Evolutionary conservation across 2,888 invertebrate species (phyloP).

Genomic region (Bibio marci): DNA sequence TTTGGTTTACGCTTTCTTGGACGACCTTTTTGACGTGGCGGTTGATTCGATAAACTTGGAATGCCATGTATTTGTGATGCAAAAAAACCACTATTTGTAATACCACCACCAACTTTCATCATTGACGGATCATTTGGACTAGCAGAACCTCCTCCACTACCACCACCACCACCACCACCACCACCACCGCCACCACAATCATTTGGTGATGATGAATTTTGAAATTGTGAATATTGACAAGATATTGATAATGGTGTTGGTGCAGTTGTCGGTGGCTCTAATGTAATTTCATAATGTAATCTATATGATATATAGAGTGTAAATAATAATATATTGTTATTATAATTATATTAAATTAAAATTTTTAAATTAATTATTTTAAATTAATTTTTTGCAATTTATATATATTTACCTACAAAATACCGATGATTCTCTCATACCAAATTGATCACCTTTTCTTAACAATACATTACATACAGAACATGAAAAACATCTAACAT

Average conservation of each 20-base stretch:
- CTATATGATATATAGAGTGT: slow-evolving; percentile 12
- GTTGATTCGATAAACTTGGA: slow-evolving; percentile 37
- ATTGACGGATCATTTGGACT: slow-evolving; percentile 8
- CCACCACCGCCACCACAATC: slow-evolving; percentile 28
- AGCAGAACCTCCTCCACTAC: too few relatives aligned
- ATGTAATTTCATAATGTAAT: slow-evolving; percentile 28
- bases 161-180: slow-evolving; percentile 12
- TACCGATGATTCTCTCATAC: slow-evolving; percentile 74
- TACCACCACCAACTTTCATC: slow-evolving; percentile 21
- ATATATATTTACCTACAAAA: slow-evolving; percentile 49
- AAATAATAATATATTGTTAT: neutral
- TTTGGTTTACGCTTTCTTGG: slow-evolving; percentile 86
- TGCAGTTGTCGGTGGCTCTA: slow-evolving; percentile 20
- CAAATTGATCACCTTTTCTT: slow-evolving; percentile 89
- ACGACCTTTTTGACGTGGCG: slow-evolving; percentile 77
- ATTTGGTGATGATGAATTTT: slow-evolving; percentile 23
- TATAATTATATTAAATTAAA: too few relatives aligned
- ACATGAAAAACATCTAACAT: slow-evolving; percentile 89
- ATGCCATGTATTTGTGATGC: slow-evolving; percentile 35
- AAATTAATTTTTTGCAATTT: too few relatives aligned
- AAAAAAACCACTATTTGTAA: slow-evolving; percentile 31
- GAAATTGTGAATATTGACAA: slow-evolving; percentile 36
- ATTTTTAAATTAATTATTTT: neutral
- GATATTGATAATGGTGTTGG: slow-evolving; percentile 26
- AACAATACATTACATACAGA: slow-evolving; percentile 72